phyloP scores from a whole-genome alignment of 2,113 vertebrate genomes.

The Ascaphus truei region DNA sequence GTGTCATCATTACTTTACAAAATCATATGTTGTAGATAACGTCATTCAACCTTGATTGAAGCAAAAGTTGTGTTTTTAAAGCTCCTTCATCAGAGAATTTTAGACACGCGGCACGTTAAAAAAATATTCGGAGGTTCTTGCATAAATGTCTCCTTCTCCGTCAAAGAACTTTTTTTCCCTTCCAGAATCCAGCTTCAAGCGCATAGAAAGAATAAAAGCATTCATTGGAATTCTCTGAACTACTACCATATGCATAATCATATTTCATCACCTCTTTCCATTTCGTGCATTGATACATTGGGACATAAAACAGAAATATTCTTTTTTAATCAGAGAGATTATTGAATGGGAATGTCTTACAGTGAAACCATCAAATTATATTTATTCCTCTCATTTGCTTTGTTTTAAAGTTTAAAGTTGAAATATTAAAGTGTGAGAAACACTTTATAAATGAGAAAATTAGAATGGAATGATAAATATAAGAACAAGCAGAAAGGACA shows the following conservation, averaged over 20 bases:
- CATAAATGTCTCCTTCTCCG: constrained; percentile 5
- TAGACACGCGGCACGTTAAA: constrained; percentile 5
- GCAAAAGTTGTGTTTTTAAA: no score
- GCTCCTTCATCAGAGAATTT: not conserved
- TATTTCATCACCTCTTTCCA: constrained; percentile 29
- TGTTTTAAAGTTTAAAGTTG: not conserved
- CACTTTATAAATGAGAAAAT: no score
- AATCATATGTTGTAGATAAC: not conserved
- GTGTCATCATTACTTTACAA: not conserved
- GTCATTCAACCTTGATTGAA: not conserved
- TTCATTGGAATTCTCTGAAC: constrained; percentile 20
- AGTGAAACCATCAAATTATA: constrained; percentile 7
- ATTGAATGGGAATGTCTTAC: constrained; percentile 14
- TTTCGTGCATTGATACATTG: constrained; percentile 14
- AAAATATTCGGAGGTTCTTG: constrained; percentile 3
- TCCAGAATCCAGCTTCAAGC: not conserved
- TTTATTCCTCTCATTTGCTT: constrained; percentile 21
- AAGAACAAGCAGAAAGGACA: no score
- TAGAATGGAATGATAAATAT: no score
- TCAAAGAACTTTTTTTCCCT: not conserved
- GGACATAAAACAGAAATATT: not conserved
- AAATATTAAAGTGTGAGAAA: no score
- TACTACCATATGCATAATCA: constrained; percentile 22
- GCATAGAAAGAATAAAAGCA: constrained; percentile 16
- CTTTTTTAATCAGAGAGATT: constrained; percentile 17